Evolutionary conservation across 2,888 invertebrate species (phyloP), one percentile per base, ranked within the genome.

Genomic region (Eudemis profundana): DNA sequence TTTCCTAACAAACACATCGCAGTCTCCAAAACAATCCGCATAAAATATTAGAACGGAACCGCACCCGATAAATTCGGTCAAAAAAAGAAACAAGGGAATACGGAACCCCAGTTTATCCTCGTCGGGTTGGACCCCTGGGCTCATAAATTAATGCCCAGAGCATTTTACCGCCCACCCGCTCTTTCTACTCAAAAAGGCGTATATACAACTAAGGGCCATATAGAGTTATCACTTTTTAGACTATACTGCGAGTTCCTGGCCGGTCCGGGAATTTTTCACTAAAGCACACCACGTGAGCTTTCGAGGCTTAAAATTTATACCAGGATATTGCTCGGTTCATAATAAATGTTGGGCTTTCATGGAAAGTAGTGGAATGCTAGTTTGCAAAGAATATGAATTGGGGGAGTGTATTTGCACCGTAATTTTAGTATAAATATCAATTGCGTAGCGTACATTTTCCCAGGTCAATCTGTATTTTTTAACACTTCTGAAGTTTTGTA

Each of bases 41-140:
- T 71, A 75, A 68, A 72, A 79, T 77, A 78, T 72, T 69, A 67
- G 75, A 76, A 70, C 67, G 66, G 73, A 38, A 59, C 51, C 74
- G 72, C 71, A 75, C 79, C 79, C 80, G 78, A 85, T 84, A 85
- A 84, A 82, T 84, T 82, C 78, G 79, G 80, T 79, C 78, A 75
- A 80, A 83, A 79, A 77, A 79, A 76, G 77, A 77, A 72, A 70
- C 69, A 72, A 38, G 38, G 53, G 68, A 73, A 78, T 78, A 74
- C 69, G 77, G 79, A 77, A 75, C 79, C 73, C 78, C 70, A 79
- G 68, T 75, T 73, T 72, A 69, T 74, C 71, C 73, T 70, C 70
- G 73, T 74, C 77, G 65, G 72, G 69, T 40, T 61, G 68, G 70
- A 72, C 72, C 72, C 69, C 69, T 66, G 63, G 61, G 68, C 68